Evolutionary conservation across 2,888 invertebrate genomes (phyloP), one percentile per base, ranked within the genome.

Genomic region (Mythimna ferrago): DNA sequence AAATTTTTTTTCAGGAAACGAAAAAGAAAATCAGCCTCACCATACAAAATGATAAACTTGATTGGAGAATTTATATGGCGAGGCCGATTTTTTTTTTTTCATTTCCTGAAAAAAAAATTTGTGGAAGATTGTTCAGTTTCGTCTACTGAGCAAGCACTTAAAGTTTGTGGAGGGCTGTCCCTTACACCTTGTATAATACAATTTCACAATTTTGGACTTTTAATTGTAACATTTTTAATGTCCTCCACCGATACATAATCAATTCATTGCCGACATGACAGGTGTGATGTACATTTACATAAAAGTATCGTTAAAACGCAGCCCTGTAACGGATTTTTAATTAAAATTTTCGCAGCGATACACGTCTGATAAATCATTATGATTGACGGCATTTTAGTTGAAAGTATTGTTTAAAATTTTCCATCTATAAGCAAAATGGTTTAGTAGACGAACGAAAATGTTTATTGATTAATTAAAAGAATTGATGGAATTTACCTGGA

Each of bases 271-370:
- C 51, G 65, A 77, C 74, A 63, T 74, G 83, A 76, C 87, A 87
- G 86, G 86, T 87, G 85, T 82, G 67, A 80, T 68, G 76, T 67
- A 61, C 73, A 91, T 92, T 92, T 90, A 85, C 91, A 91, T 92
- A 87, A 91, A 90, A 87, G 86, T 82, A 87, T 89, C 90, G 88
- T 92, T 90, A 89, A 86, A 88, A 80, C 79, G 86, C 70, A 88
- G 82, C 80, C 83, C 84, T 83, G 78, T 78, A 83, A 82, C 85
- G 84, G 86, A 57, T 85, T 87, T 89, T 89, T 89, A 90, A 92
- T 91, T 91, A 89, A 92, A 89, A 88, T 85, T 84, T 85, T 84
- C 77, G 78, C 86, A 87, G 81, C 85, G 48, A 66, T 77, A 76
- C 76, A 86, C 72, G 81, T 83, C 74, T 85, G 81, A 86, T 89